A percentile compares a stretch with the other conserved stretches of the same genome.
Conservation (phyloP, 2,113 vertebrate genomes). For the Rhipidura dahli region DNA sequence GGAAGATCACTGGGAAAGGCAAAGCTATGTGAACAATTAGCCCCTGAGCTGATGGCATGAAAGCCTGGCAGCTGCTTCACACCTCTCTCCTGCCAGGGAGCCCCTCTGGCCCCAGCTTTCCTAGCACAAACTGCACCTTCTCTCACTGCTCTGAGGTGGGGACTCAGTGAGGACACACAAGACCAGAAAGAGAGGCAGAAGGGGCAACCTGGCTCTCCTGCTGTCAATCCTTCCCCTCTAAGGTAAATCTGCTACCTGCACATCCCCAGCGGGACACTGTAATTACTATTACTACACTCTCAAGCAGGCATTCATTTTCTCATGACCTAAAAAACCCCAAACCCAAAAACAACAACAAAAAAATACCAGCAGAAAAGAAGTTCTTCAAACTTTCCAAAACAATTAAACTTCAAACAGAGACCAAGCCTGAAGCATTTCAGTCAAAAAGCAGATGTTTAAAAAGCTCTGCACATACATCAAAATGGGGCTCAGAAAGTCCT, state of each 20-base stretch:
- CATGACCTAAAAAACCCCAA: background rate
- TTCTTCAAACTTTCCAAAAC: background rate
- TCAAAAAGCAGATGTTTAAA: background rate
- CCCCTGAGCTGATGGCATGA: background rate
- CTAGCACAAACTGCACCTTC: background rate
- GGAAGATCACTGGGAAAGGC: background rate
- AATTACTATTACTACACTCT: background rate
- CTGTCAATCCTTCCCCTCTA: background rate
- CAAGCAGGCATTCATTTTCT: background rate
- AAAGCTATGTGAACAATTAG: background rate
- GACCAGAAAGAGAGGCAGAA: background rate
- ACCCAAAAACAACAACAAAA: background rate
- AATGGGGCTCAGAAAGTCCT: background rate
- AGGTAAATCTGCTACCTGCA: background rate
- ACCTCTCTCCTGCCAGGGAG: background rate
- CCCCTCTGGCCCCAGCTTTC: background rate
- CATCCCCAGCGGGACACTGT: background rate
- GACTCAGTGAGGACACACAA: background rate
- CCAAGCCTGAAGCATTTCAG: background rate
- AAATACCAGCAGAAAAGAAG: background rate
- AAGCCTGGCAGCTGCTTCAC: background rate
- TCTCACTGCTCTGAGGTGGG: background rate
- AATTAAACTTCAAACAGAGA: conserved; percentile 30
- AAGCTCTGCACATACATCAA: background rate
- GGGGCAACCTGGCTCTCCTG: background rate